phyloP scores from a whole-genome alignment of 2,797 vertebrate species.

The Tokudaia tokunoshimensis region DNA sequence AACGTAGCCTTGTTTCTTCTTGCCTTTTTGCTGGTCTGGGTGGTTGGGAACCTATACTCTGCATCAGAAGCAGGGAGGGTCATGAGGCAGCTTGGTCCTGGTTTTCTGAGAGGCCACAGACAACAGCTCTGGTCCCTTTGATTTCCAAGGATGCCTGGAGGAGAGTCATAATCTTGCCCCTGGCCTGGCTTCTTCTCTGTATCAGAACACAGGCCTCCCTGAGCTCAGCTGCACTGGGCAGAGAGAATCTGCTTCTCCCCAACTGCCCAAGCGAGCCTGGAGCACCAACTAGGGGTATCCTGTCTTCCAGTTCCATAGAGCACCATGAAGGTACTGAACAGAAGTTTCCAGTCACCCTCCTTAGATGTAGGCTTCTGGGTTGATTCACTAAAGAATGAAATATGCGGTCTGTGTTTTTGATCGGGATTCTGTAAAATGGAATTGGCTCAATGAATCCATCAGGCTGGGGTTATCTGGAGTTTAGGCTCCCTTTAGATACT shows the following conservation, averaged over 20 bases:
- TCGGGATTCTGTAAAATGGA: neutral
- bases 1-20: neutral
- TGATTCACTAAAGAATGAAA: constrained; percentile 45
- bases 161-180: neutral
- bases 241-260: rapidly evolving
- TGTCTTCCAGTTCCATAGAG: neutral
- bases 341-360: neutral
- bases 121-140: neutral
- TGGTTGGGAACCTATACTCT: neutral
- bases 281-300: neutral
- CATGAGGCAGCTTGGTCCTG: rapidly evolving
- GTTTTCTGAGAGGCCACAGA: neutral
- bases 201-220: neutral
- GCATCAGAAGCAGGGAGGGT: neutral
- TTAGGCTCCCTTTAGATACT: constrained; percentile 85
- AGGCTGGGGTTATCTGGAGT: constrained; percentile 83
- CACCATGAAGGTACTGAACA: neutral
- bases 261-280: neutral
- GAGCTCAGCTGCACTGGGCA: no score
- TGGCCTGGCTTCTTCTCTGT: neutral
- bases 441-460: constrained; percentile 68
- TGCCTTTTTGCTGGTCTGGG: neutral
- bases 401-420: constrained; percentile 22
- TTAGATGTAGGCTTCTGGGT: neutral
- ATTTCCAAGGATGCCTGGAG: neutral